These are phyloP conservation scores for Anthonomus grandis DNA, from an alignment of 1,140 invertebrate species.

Conservation along the genomic window DNA sequence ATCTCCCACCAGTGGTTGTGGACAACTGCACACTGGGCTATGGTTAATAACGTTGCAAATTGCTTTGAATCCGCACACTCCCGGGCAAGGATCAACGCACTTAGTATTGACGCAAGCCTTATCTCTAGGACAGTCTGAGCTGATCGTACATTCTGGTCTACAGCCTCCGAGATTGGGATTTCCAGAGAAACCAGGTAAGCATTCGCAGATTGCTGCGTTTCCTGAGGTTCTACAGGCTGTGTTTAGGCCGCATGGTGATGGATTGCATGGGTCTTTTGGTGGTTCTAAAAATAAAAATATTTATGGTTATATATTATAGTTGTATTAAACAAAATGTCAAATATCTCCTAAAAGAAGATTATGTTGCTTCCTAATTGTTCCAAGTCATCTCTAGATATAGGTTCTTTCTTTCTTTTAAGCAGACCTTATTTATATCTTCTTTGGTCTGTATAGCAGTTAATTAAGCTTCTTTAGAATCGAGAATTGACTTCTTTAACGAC, in stretches of 20 bases:
- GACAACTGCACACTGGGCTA: constrained; percentile 76
- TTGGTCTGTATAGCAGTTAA: too few species aligned
- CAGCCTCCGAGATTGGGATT: constrained; percentile 57
- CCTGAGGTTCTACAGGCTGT: constrained; percentile 63
- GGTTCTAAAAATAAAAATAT: constrained; percentile 34
- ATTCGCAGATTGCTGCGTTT: constrained; percentile 66
- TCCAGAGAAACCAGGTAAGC: constrained; percentile 64
- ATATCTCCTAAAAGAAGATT: too few species aligned
- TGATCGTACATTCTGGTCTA: constrained; percentile 71
- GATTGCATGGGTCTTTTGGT: constrained; percentile 60
- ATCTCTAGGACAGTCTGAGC: constrained; percentile 69
- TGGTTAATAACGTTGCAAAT: constrained; percentile 72
- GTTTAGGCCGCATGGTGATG: constrained; percentile 72
- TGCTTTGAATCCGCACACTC: constrained; percentile 66
- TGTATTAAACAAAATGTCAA: too few species aligned
- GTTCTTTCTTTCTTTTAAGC: too few species aligned
- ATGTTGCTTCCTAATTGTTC: too few species aligned
- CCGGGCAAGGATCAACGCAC: constrained; percentile 72
- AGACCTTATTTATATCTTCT: too few species aligned
- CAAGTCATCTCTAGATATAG: too few species aligned
- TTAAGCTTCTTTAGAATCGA: too few species aligned
- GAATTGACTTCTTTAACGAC: too few species aligned
- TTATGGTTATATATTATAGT: too few species aligned
- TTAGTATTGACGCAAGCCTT: constrained; percentile 69
- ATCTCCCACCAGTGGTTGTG: constrained; percentile 66